These are phyloP conservation scores for Dermatemys mawii DNA, from an alignment of 2,113 vertebrate species.

Conservation along the genomic window DNA sequence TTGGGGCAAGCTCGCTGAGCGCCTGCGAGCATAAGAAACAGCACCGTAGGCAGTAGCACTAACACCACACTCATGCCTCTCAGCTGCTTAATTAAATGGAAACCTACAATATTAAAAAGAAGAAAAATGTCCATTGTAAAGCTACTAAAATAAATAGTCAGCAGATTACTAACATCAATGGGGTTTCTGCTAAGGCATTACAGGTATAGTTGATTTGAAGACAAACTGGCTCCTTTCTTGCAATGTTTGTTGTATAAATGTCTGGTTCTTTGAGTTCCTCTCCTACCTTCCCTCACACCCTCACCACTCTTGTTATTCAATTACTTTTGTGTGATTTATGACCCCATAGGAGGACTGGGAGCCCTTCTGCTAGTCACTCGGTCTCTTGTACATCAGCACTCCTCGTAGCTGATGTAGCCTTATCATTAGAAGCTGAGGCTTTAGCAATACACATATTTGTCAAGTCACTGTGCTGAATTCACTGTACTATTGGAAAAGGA, in stretches of 20 bases:
- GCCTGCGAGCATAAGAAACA: slow-evolving; percentile 80
- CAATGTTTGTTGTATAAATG: neutral
- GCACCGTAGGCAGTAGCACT: slow-evolving; percentile 85
- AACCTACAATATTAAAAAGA: slow-evolving; percentile 75
- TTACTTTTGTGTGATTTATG: slow-evolving; percentile 12
- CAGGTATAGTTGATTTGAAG: neutral
- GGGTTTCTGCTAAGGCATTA: neutral
- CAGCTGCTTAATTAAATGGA: slow-evolving; percentile 77
- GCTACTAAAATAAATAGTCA: neutral
- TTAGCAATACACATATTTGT: slow-evolving; percentile 71
- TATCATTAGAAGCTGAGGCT: slow-evolving; percentile 5
- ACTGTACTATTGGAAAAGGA: slow-evolving; percentile 46
- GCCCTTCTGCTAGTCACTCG: neutral
- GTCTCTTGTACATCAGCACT: neutral
- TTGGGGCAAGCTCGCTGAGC: slow-evolving; percentile 93
- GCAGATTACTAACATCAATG: neutral
- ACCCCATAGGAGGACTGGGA: neutral
- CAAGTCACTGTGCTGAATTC: slow-evolving; percentile 65
- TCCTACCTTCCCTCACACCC: neutral
- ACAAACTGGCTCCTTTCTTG: neutral
- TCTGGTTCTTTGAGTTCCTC: neutral
- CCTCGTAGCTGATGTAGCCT: slow-evolving; percentile 7
- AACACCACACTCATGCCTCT: slow-evolving; percentile 85
- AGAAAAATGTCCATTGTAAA: slow-evolving; percentile 66
- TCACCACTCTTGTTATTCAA: neutral